Evolutionary conservation across 1,140 invertebrate species (phyloP).

Genomic region (Mercenaria mercenaria): DNA sequence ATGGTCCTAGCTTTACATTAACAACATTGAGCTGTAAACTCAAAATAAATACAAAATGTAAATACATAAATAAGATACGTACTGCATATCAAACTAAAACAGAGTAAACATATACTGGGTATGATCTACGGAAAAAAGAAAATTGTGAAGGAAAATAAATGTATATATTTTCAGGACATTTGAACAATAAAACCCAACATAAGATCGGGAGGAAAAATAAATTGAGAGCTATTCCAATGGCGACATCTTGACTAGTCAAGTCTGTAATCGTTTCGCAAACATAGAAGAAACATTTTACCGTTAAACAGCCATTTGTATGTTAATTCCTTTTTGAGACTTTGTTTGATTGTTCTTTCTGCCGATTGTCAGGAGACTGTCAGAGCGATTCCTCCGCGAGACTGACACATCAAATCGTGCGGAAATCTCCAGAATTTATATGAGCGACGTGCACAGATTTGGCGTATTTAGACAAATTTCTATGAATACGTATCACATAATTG

Average conservation of each 20-base stretch:
- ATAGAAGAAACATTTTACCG: conserved; percentile 21
- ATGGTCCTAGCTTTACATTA: too few species aligned
- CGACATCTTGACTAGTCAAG: background rate
- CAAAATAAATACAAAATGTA: too few species aligned
- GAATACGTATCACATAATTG: conserved; percentile 68
- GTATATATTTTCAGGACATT: too few species aligned
- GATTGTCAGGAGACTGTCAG: conserved; percentile 49
- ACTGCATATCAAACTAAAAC: too few species aligned
- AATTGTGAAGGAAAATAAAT: too few species aligned
- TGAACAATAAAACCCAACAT: too few species aligned
- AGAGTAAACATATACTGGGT: too few species aligned
- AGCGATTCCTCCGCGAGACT: conserved; percentile 40
- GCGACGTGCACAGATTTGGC: conserved; percentile 23
- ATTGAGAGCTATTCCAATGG: too few species aligned
- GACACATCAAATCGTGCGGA: conserved; percentile 62
- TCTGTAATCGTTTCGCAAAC: conserved; percentile 22
- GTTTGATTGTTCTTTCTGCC: conserved; percentile 15
- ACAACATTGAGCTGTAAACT: too few species aligned
- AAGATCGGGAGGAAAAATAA: too few species aligned
- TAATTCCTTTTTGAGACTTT: conserved; percentile 58
- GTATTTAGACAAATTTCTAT: conserved; percentile 66
- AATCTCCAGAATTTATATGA: conserved; percentile 59
- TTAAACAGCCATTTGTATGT: conserved; percentile 69
- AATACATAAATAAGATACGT: too few species aligned
- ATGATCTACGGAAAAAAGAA: too few species aligned